Percentiles rank a stretch among this genome's conserved stretches.
Evolutionary conservation across 2,888 invertebrate genomes (phyloP).

Genomic region (Pollenia griseotomentosa): DNA sequence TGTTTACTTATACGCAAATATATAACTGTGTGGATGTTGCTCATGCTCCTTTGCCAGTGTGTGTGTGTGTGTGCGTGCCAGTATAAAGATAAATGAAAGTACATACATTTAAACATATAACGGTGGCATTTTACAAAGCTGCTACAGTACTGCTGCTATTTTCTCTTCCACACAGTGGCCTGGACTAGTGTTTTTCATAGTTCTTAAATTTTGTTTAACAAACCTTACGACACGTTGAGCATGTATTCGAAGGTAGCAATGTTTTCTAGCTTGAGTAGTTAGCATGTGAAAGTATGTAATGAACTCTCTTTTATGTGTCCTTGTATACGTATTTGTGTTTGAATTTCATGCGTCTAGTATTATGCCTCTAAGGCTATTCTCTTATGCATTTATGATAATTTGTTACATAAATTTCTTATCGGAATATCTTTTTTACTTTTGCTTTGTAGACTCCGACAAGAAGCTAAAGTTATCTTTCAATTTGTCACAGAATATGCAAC

Average conservation of each 20-base stretch:
- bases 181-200: conserved; percentile 38
- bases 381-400: conserved; percentile 72
- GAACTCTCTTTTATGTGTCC: not conserved
- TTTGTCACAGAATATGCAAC: conserved; percentile 21
- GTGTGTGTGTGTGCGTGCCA: not conserved
- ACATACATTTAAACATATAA: conserved; percentile 19
- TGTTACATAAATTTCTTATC: conserved; percentile 67
- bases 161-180: not conserved
- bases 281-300: conserved; percentile 22
- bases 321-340: conserved; percentile 12
- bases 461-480: conserved; percentile 33
- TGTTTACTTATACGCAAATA: conserved; percentile 11
- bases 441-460: conserved; percentile 38
- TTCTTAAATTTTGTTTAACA: conserved; percentile 36
- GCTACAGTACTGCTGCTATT: conserved; percentile 7
- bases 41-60: not conserved
- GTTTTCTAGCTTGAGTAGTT: not conserved
- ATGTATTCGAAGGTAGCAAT: not conserved
- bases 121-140: not conserved
- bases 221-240: not conserved
- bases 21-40: not conserved
- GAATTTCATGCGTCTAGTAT: conserved; percentile 42
- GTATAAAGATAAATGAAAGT: conserved; percentile 6
- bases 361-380: conserved; percentile 66
- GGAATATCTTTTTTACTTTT: conserved; percentile 39